Conservation (phyloP, 2,113 vertebrate species). For the Otolemur garnettii region DNA sequence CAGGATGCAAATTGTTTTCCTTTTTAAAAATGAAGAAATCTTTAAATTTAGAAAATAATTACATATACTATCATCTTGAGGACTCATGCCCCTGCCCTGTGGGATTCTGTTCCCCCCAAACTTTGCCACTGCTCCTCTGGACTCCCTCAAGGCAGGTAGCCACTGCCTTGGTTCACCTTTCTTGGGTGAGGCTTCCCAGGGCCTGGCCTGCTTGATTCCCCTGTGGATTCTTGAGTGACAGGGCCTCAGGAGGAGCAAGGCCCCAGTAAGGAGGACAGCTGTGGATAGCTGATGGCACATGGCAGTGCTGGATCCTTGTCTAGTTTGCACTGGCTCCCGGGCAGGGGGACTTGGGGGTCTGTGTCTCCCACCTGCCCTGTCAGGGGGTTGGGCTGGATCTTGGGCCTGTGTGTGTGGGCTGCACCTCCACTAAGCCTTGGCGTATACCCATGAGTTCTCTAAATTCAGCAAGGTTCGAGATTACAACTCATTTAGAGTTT, state of each 20-base stretch:
- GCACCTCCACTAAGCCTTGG: too few species aligned
- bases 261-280: fast-evolving
- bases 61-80: neutral
- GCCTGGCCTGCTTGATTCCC: neutral
- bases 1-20: slow-evolving; percentile 7
- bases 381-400: too few species aligned
- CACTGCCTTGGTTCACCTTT: neutral
- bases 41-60: slow-evolving; percentile 38
- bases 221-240: neutral
- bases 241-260: neutral
- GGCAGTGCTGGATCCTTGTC: neutral
- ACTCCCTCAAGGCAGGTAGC: too few species aligned
- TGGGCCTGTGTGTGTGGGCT: too few species aligned
- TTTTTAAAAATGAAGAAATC: neutral
- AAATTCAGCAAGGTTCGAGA: fast-evolving
- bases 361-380: neutral
- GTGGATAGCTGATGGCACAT: neutral
- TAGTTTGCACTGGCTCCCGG: fast-evolving
- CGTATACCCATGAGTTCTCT: fast-evolving
- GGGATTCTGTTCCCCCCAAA: neutral
- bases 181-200: neutral
- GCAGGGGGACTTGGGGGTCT: neutral
- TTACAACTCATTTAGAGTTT: neutral
- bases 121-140: neutral
- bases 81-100: neutral